These are phyloP conservation scores for Wasmannia auropunctata DNA, from an alignment of 1,140 invertebrate genomes.

Conservation along the genomic window DNA sequence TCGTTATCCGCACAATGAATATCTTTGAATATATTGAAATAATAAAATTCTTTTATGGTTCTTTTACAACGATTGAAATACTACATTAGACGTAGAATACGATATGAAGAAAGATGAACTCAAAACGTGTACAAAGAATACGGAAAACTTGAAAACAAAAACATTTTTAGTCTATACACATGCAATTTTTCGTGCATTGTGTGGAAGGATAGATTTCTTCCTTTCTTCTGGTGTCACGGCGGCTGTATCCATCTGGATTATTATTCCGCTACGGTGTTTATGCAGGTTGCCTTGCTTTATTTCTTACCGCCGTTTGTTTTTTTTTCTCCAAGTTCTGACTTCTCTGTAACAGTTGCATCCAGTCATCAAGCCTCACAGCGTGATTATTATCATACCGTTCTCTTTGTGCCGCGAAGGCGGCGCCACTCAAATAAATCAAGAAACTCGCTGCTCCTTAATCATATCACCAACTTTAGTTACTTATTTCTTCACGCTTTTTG, in stretches of 20 bases:
- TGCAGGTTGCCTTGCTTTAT: conserved; percentile 30
- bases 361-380: conserved; percentile 41
- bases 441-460: conserved; percentile 22
- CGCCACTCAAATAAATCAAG: conserved; percentile 52
- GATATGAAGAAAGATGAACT: neutral
- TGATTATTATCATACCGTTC: conserved; percentile 52
- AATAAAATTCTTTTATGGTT: neutral
- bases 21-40: neutral
- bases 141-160: neutral
- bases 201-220: neutral
- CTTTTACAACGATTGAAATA: neutral
- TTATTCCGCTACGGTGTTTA: conserved; percentile 44
- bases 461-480: conserved; percentile 36
- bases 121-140: neutral
- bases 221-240: conserved; percentile 9
- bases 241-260: conserved; percentile 50
- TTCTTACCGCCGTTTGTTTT: conserved; percentile 39
- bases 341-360: conserved; percentile 44
- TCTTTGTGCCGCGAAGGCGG: conserved; percentile 28
- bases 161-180: neutral
- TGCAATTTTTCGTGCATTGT: conserved; percentile 5
- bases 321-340: conserved; percentile 29
- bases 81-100: neutral
- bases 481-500: conserved; percentile 30
- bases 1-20: neutral